A percentile compares a stretch with the other conserved stretches of the same genome.
Conservation (phyloP, 2,113 vertebrate species). For the Oreochromis tanganicae region DNA sequence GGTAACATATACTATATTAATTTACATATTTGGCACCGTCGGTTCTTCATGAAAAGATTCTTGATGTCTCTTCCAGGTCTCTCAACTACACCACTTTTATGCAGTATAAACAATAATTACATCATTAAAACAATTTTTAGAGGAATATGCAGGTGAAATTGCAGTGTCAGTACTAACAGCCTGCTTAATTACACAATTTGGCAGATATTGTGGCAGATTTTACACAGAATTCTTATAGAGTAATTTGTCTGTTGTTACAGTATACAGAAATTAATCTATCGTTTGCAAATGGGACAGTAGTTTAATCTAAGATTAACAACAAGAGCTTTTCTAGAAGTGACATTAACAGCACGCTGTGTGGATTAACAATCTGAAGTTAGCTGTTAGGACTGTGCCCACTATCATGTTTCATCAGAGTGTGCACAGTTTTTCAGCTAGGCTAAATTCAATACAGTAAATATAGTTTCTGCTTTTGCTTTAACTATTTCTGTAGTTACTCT, state of each 20-base stretch:
- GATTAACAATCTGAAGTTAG: background rate
- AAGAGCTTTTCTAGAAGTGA: background rate
- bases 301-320: background rate
- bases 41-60: background rate
- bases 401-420: background rate
- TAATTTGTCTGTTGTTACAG: background rate
- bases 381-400: background rate
- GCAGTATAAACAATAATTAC: background rate
- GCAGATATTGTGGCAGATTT: background rate
- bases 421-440: background rate
- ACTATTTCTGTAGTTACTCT: background rate
- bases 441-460: background rate
- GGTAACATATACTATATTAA: background rate
- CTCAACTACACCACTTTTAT: background rate
- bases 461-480: background rate
- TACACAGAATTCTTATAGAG: background rate
- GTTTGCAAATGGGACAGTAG: background rate
- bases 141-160: background rate
- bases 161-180: background rate
- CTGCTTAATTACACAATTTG: background rate
- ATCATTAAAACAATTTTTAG: background rate
- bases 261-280: background rate
- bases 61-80: background rate
- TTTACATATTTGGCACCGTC: background rate
- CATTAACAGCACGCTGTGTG: background rate